Evolutionary conservation across 2,113 vertebrate genomes (phyloP), one percentile per base, ranked within the genome.

Genomic region (Chlorocebus sabaeus): DNA sequence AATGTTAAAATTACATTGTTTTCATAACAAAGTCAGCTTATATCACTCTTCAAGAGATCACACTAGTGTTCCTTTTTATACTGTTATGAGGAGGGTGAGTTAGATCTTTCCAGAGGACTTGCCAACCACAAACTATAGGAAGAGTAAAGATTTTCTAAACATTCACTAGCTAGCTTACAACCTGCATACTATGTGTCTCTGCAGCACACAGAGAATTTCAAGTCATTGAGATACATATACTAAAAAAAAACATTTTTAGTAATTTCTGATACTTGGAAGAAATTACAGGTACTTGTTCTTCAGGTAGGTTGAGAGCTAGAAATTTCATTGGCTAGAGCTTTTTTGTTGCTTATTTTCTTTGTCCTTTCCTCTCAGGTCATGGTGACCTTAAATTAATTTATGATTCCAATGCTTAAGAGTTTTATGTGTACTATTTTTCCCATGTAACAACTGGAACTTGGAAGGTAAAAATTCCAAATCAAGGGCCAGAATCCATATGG

Each of bases 1-100:
- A 95, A 94, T 59, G 97, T 96, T 97, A 97, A 97, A 98, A 93
- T 97, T 97, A 98, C 97, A 98, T 93, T 98, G 97, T 98, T 98
- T 97, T 97, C 91, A 96, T 97, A 97, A 98, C 97, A 97, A 93
- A 97, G 94, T 95, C 94, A 92, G 96, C 97, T 98, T 97, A 94
- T 95, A 89, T 98, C 97, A 98, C 75, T 95, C 91, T 95, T 75
- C 91, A 97, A 95, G 57, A 89, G 94, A 97, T 97, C 95, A 78
- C 78, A 82, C 78, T 67, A 96, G 94, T 93, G 98, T 70, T 90
- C 16, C 82, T 96, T 97, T 96, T 95, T 85, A 95, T 55, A 89
- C 73, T 96, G 96, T 98, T 97, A 97, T 76, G 93, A 88, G 97
- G 81, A 96, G 88, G 61, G 89, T 98, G 97, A 97, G 89, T 76